Conservation (phyloP, 2,797 vertebrate genomes). For the Acanthurus lineatus region DNA sequence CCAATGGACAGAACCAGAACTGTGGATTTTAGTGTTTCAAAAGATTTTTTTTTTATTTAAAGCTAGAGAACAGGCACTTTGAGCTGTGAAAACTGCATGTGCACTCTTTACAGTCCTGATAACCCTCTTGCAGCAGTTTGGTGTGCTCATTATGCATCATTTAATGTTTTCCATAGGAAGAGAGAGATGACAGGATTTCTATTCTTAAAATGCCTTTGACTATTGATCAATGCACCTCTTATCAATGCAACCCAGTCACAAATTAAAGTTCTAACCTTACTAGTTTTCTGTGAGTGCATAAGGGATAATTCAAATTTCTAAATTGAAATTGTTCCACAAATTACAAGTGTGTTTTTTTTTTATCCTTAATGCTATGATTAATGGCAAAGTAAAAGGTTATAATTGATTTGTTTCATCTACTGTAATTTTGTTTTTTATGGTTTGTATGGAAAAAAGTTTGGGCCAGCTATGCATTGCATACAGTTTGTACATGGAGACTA, state of each 20-base stretch:
- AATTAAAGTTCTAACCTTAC: no score
- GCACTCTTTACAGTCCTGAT: neutral
- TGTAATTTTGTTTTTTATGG: neutral
- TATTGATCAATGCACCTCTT: neutral
- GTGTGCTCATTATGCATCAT: neutral
- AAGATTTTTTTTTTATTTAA: neutral
- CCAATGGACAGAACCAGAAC: conserved; percentile 32
- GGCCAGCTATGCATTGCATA: neutral
- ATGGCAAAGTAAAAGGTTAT: no score
- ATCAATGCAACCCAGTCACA: neutral
- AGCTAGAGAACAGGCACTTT: neutral
- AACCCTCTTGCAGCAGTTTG: neutral
- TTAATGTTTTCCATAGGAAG: neutral
- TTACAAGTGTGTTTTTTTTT: no score
- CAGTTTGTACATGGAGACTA: neutral
- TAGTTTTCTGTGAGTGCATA: no score
- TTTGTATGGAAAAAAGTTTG: neutral
- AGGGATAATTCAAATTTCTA: no score
- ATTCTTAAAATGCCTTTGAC: neutral
- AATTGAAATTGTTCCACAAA: no score
- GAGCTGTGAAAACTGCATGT: neutral
- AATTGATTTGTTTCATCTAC: neutral
- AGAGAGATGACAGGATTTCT: neutral
- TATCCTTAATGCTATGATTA: no score
- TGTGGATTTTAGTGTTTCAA: conserved; percentile 8